Base-by-base conservation (phyloP, 2,888 invertebrate species). In the Pandemis heparana region DNA sequence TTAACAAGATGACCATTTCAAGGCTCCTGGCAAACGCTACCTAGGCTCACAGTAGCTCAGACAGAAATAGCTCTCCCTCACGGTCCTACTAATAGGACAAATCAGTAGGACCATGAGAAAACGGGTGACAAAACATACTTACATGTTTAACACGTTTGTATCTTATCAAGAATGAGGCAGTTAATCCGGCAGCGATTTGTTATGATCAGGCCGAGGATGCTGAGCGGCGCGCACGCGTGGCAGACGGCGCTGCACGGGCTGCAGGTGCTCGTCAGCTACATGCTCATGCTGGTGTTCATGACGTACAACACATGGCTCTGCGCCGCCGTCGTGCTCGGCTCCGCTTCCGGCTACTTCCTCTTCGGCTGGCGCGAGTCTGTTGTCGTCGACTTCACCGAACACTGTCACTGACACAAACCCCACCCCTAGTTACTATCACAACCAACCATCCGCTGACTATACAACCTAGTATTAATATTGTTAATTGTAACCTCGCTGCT, bases 201-300 rank as follows among this genome's bases (percentile, higher is more conserved):
- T 95, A 94, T 48, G 16, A 5, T 1, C 95, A 98, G 97, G 85
- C 97, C 97, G 65, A 96, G 96, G 76, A 98, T 98, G 97, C 88
- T 97, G 85, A 98, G 98, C 82, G 89, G 95, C 82, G 96, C 97
- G 87, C 99, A 99, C 89, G 95, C 96, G 71, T 96, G 97, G 90
- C 99, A 99, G 92, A 98, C 99, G 16, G 90, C 96, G 65, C 95
- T 99, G 18, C 99, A 99, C 87, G 96, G 98, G 76, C 84, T 99
- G 23, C 99, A 99, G 93, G 97, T 99, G 84, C 95, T 98, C 74
- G 95, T 99, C 77, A 98, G 98, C 80, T 99, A 99, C 92, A 97
- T 98, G 91, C 95, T 99, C 66, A 99, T 99, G 99, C 94, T 99
- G 88, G 97, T 99, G 80, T 99, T 99, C 89, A 99, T 99, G 99